phyloP scores from a whole-genome alignment of 1,140 invertebrate genomes.

The Trichoplusia ni region DNA sequence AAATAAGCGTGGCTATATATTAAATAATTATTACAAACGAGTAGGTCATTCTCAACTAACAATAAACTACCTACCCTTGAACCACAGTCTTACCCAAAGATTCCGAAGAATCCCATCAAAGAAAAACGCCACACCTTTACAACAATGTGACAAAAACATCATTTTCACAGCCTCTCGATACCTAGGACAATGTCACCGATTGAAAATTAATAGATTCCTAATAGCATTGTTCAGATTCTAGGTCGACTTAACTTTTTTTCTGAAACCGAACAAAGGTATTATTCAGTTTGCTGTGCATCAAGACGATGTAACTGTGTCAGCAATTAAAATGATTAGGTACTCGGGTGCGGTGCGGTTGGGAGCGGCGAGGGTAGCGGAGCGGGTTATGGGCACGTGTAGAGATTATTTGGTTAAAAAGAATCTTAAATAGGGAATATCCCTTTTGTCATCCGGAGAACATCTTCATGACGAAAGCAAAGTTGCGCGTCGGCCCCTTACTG shows the following conservation, averaged over 20 bases:
- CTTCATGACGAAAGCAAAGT: too few species aligned
- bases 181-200: constrained; percentile 20
- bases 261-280: constrained; percentile 62
- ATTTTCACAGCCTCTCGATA: constrained; percentile 16
- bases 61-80: too few species aligned
- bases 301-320: constrained; percentile 69
- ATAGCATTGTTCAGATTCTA: constrained; percentile 53
- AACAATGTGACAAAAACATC: constrained; percentile 15
- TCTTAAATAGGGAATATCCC: too few species aligned
- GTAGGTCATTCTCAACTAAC: too few species aligned
- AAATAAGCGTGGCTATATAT: too few species aligned
- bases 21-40: too few species aligned
- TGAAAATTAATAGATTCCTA: constrained; percentile 46
- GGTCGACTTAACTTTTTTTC: constrained; percentile 52
- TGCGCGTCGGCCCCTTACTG: too few species aligned
- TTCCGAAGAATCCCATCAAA: neutral
- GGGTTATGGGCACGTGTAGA: neutral
- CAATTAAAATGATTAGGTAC: constrained; percentile 72
- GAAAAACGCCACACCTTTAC: neutral
- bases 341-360: constrained; percentile 36
- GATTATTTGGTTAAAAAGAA: too few species aligned
- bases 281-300: constrained; percentile 63
- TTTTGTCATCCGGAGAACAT: too few species aligned
- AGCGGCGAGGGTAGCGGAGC: constrained; percentile 41
- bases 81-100: too few species aligned